These are phyloP conservation scores for Syritta pipiens DNA, from an alignment of 2,888 invertebrate species.

Conservation along the genomic window DNA sequence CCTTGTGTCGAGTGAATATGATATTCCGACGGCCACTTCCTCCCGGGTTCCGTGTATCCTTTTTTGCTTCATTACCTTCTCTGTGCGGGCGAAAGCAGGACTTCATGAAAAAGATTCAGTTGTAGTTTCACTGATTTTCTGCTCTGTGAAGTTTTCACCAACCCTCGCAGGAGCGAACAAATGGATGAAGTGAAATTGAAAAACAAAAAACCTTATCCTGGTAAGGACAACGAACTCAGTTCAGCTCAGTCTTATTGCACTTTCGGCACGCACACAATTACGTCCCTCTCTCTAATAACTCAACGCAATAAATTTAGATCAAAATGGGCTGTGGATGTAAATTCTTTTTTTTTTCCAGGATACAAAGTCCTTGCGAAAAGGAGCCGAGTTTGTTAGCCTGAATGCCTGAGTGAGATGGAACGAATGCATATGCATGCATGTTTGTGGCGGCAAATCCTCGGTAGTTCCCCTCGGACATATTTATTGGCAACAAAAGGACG, in stretches of 20 bases:
- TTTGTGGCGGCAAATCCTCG: background rate
- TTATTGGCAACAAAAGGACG: slow-evolving; percentile 44
- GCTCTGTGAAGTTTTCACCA: too few relatives aligned
- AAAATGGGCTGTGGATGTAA: slow-evolving; percentile 48
- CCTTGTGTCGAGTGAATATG: too few relatives aligned
- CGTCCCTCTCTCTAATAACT: slow-evolving; percentile 16
- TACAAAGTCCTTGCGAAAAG: slow-evolving; percentile 24
- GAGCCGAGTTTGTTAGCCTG: background rate
- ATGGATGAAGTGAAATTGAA: too few relatives aligned
- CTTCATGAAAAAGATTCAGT: too few relatives aligned
- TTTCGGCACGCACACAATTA: slow-evolving; percentile 6
- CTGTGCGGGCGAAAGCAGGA: too few relatives aligned
- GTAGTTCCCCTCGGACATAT: slow-evolving; percentile 6
- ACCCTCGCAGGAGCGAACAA: too few relatives aligned
- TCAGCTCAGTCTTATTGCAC: slow-evolving; percentile 12
- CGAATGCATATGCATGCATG: slow-evolving; percentile 13
- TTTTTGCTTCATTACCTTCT: background rate
- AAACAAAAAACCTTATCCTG: too few relatives aligned
- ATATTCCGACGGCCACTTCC: background rate
- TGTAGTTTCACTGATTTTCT: too few relatives aligned
- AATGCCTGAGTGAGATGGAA: background rate
- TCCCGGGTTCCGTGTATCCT: background rate
- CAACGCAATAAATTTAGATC: slow-evolving; percentile 48
- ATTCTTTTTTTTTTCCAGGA: slow-evolving; percentile 29
- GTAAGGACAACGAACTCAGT: slow-evolving; percentile 46